Percentiles rank a stretch among this genome's conserved stretches.
Conservation (phyloP, 1,140 invertebrate genomes). For the Chrysopa pallens region DNA sequence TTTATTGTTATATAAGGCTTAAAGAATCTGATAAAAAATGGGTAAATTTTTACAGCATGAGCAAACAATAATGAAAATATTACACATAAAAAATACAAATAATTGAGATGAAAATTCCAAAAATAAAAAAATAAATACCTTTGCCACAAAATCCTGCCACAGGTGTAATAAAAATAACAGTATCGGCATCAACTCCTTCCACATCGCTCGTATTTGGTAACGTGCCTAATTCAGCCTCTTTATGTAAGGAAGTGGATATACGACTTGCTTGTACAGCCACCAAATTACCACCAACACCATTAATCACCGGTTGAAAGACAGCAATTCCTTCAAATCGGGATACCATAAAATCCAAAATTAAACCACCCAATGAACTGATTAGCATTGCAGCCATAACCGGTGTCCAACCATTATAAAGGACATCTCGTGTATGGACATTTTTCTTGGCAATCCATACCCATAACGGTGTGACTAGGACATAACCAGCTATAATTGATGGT, state of each 20-base stretch:
- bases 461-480: constrained; percentile 43
- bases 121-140: constrained; percentile 13
- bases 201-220: constrained; percentile 23
- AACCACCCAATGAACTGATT: constrained; percentile 48
- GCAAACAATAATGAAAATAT: too few relatives aligned
- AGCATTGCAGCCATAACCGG: constrained; percentile 57
- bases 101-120: background rate
- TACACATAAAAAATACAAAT: too few relatives aligned
- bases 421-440: constrained; percentile 44
- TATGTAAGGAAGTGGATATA: constrained; percentile 65
- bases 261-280: constrained; percentile 68
- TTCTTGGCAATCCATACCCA: constrained; percentile 47
- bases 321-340: constrained; percentile 48
- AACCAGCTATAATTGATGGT: constrained; percentile 40
- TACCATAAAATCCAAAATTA: constrained; percentile 52
- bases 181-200: constrained; percentile 24
- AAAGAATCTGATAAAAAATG: too few relatives aligned
- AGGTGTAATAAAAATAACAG: constrained; percentile 45
- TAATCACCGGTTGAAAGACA: constrained; percentile 61
- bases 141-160: constrained; percentile 34
- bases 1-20: too few relatives aligned
- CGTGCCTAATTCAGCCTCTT: constrained; percentile 34
- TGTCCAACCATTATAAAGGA: constrained; percentile 49
- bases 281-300: constrained; percentile 73
- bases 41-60: too few relatives aligned